Percentiles rank a stretch among this genome's conserved stretches.
Evolutionary conservation across 2,888 invertebrate species (phyloP).

Genomic region (Diploptera punctata): DNA sequence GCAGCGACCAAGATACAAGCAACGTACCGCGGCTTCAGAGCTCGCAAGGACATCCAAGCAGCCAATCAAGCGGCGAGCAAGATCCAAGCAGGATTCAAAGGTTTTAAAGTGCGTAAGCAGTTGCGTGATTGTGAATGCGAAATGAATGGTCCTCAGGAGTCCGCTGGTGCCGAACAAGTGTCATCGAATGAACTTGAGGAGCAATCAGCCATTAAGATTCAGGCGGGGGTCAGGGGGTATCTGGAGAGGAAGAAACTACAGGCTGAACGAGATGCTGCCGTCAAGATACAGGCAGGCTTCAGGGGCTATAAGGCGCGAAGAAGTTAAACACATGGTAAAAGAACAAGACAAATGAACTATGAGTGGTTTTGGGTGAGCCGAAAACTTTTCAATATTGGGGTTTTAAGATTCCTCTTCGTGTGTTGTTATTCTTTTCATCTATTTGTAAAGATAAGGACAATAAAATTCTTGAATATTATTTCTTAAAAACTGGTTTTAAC

Average conservation of each 20-base stretch:
- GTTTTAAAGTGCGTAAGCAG: slow-evolving; percentile 53
- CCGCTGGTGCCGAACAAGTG: not conserved
- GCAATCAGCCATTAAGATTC: slow-evolving; percentile 61
- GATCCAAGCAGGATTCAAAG: slow-evolving; percentile 64
- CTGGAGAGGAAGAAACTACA: slow-evolving; percentile 63
- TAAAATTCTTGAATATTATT: too few species aligned
- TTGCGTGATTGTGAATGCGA: slow-evolving; percentile 22
- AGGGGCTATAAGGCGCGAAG: slow-evolving; percentile 57
- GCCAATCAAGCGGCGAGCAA: slow-evolving; percentile 57
- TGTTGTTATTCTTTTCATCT: too few species aligned
- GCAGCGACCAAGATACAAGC: slow-evolving; percentile 65
- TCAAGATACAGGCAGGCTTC: slow-evolving; percentile 56
- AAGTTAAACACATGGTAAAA: too few species aligned
- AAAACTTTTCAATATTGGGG: too few species aligned
- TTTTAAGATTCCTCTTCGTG: too few species aligned
- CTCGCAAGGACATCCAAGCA: slow-evolving; percentile 4
- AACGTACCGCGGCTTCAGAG: slow-evolving; percentile 61
- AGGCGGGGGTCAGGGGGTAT: slow-evolving; percentile 72
- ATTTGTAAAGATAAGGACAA: too few species aligned
- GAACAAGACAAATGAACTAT: too few species aligned
- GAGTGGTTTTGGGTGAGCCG: too few species aligned
- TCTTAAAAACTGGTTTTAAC: too few species aligned
- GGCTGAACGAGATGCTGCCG: slow-evolving; percentile 53
- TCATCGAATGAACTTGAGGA: slow-evolving; percentile 7
- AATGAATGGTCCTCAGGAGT: slow-evolving; percentile 1